phyloP scores from a whole-genome alignment of 2,113 vertebrate genomes.

The Varanus salvator region DNA sequence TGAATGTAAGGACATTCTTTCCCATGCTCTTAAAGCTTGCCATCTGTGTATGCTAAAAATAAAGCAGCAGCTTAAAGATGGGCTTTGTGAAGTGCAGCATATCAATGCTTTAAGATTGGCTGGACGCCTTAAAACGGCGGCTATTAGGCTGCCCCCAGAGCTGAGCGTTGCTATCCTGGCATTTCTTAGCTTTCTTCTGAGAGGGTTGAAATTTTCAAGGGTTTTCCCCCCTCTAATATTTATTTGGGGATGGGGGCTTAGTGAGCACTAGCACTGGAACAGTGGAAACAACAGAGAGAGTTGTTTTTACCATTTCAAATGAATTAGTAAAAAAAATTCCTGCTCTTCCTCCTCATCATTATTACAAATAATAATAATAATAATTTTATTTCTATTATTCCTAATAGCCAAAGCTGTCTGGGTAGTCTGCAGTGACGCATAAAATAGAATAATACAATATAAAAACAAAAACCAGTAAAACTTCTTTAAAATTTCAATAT shows the following conservation, averaged over 20 bases:
- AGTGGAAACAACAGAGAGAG: not conserved
- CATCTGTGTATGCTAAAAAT: conserved; percentile 62
- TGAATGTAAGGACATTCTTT: conserved; percentile 42
- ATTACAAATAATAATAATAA: too few species aligned
- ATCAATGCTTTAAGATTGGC: conserved; percentile 32
- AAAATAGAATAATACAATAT: too few species aligned
- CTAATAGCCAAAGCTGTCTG: too few species aligned
- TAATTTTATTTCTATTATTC: too few species aligned
- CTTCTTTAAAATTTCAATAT: too few species aligned
- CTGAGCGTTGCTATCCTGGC: not conserved
- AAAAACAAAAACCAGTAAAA: too few species aligned
- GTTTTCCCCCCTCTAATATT: not conserved
- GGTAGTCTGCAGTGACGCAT: too few species aligned
- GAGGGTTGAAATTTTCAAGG: not conserved
- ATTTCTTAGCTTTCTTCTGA: not conserved
- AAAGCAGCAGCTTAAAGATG: conserved; percentile 49
- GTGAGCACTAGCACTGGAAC: not conserved
- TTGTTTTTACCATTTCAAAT: not conserved
- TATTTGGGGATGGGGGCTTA: not conserved
- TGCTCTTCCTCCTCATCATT: not conserved
- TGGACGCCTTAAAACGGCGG: not conserved
- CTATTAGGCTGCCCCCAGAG: not conserved
- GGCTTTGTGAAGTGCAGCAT: conserved; percentile 35
- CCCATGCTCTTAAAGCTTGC: conserved; percentile 43
- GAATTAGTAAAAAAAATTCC: not conserved